Evolutionary conservation across 2,797 vertebrate species (phyloP), one percentile per base, ranked within the genome.

Genomic region (Notoglanidium macrostoma): DNA sequence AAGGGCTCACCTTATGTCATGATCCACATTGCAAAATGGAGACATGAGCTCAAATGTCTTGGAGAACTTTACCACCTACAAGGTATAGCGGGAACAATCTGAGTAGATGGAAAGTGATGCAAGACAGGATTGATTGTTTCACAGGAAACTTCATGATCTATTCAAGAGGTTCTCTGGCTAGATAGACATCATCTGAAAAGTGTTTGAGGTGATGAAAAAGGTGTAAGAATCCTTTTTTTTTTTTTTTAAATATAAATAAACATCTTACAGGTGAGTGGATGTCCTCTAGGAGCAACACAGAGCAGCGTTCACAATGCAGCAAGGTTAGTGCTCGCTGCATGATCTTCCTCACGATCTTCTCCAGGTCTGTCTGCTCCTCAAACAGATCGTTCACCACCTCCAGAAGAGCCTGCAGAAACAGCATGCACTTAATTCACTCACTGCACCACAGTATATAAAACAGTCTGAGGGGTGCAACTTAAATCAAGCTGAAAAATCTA

Each of bases 331-430:
- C 98, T 49, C 98, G 97, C 92, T 99, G 98, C 98, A 99, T 99
- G 92, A 99, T 99, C 96, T 99, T 99, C 94, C 97, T 97, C 88
- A 99, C 98, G 88, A 99, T 98, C 95, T 99, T 99, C 96, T 99
- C 98, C 94, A 99, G 94, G 94, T 99, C 97, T 72, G 98, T 99
- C 95, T 99, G 98, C 92, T 99, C 98, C 89, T 99, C 98, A 94
- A 99, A 99, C 92, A 99, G 96, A 91, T 99, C 98, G 91, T 99
- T 99, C 91, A 99, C 98, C 76, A 99, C 98, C 95, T 99, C 98
- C 86, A 99, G 92, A 92, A 99, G 96, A 67, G 98, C 97, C 98
- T 99, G 91, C 78, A 89, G 59, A 93, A 70, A 89, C 84, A 91
- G 67, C 90, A 83, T 89, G 79, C 46, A 73, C 40, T 70, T 29